Evolutionary conservation across 2,113 vertebrate species (phyloP), one percentile per base, ranked within the genome.

Genomic region (Psephotus haematonotus): DNA sequence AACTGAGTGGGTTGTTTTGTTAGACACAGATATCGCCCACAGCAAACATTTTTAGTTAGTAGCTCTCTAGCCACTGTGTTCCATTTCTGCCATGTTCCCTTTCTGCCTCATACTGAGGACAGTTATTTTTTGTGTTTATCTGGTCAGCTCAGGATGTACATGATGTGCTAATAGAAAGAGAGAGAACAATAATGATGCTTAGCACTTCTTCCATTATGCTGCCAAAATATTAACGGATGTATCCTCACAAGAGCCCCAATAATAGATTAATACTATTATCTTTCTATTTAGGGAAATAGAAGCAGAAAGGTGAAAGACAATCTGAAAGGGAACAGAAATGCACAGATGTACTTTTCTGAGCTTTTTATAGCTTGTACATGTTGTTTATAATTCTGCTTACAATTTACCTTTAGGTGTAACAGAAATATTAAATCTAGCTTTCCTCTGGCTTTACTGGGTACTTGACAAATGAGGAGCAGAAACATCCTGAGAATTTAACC

Each of bases 91-190:
- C 24, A 9, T 60, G 19, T 77, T 93, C 52, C 53, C 27, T 74
- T 82, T 94, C 16, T 93, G 63, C 27, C 25, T 93, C 81, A 25
- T 33, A 52, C 24, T 60, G 64, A 94, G 69, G 39, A 86, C 79
- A 92, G 68, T 74, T 96, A 74, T 92, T 93, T 88, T 83, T 68
- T 90, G 59, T 93, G 83, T 93, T 96, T 94, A 68, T 94, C 82
- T 94, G 71, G 46, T 75, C 76, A 55, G 10, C 20, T 67, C 60
- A 46, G 35, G 68, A 81, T 77, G 90, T 80, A 83, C 87, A 35
- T 50, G n/a, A 67, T 75, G 80, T 88, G 90, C 88, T 94, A 90
- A 94, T 67, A 80, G 93, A 96, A 71, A 93, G 29, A 35, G 39
- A 87, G 75, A 90, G 85, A 85, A 81, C 71, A 92, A 31, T 92